These are phyloP conservation scores for Buceros bicornis DNA, from an alignment of 2,797 vertebrate genomes.

Conservation along the genomic window DNA sequence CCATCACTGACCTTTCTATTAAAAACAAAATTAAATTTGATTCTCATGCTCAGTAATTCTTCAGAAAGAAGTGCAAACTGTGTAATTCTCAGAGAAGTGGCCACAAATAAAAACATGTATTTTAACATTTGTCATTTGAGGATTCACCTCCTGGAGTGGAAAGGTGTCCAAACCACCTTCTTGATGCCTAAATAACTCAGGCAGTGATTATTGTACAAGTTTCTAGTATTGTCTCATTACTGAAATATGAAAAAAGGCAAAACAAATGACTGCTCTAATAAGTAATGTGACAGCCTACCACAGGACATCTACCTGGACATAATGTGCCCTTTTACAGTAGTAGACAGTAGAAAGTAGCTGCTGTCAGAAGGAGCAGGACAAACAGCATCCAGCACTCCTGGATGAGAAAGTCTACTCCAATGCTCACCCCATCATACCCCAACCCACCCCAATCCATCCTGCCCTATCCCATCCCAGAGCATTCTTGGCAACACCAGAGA, in stretches of 20 bases:
- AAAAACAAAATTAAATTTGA: constrained; percentile 48
- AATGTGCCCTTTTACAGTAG: not conserved
- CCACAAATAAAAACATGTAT: not conserved
- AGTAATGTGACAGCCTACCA: not conserved
- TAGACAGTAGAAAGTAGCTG: not conserved
- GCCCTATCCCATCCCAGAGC: not conserved
- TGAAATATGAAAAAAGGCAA: not conserved
- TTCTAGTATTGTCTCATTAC: not conserved
- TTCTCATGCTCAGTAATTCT: constrained; percentile 45
- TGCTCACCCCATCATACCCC: not conserved
- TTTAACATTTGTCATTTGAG: not conserved
- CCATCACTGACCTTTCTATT: constrained; percentile 59
- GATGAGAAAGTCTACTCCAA: not conserved
- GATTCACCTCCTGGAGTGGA: not conserved
- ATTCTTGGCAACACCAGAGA: not conserved
- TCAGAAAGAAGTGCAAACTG: constrained; percentile 43
- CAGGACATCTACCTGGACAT: not conserved
- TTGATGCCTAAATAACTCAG: not conserved
- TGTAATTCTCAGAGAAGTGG: constrained; percentile 42
- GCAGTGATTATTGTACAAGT: not conserved
- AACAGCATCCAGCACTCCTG: not conserved
- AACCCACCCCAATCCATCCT: not conserved
- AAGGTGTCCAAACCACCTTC: not conserved
- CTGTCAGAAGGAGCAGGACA: not conserved
- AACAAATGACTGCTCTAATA: not conserved